Evolutionary conservation across 2,797 vertebrate species (phyloP).

Genomic region (Dendrocincla tyrannina): DNA sequence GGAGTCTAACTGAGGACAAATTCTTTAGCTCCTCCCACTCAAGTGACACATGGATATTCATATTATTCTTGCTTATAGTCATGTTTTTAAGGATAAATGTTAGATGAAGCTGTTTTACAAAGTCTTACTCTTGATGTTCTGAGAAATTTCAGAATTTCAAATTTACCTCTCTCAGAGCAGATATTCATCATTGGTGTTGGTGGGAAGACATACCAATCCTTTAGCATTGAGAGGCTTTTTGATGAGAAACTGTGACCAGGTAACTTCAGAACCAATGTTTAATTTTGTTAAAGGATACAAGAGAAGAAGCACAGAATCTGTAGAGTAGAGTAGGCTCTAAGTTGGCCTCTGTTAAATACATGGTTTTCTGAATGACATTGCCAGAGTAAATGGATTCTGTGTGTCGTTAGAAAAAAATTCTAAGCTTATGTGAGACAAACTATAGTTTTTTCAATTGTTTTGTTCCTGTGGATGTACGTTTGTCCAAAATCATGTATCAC

Average conservation of each 20-base stretch:
- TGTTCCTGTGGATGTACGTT: background rate
- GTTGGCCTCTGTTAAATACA: background rate
- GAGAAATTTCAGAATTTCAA: background rate
- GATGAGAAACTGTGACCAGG: background rate
- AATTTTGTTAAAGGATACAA: background rate
- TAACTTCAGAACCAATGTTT: background rate
- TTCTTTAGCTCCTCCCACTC: background rate
- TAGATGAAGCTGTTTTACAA: background rate
- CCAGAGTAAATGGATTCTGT: background rate
- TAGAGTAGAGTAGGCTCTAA: background rate
- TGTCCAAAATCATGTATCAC: background rate
- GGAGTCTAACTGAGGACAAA: background rate
- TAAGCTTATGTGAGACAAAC: background rate
- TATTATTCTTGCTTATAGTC: background rate
- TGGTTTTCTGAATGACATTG: background rate
- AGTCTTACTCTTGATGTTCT: background rate
- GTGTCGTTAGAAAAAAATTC: background rate
- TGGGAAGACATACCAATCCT: background rate
- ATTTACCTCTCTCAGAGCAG: background rate
- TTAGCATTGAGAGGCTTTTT: background rate
- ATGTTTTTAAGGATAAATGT: background rate
- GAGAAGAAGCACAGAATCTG: background rate
- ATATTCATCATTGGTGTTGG: background rate
- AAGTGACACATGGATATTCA: background rate
- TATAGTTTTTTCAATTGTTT: background rate